Conservation (phyloP, 2,888 invertebrate genomes). For the Eupithecia pulchellata region DNA sequence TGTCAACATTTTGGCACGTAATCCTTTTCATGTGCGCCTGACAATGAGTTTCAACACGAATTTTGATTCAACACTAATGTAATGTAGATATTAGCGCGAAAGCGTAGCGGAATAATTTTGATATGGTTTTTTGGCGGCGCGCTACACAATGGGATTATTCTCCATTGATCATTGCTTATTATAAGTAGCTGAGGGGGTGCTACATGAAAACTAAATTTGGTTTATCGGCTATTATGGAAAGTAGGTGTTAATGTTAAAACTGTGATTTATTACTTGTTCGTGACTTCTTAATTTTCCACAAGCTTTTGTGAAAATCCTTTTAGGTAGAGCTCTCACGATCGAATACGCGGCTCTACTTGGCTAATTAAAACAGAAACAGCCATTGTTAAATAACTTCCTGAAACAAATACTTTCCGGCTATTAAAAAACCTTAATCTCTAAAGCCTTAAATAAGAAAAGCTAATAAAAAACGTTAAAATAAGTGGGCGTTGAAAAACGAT, state of each 20-base stretch:
- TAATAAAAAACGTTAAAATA: conserved; percentile 32
- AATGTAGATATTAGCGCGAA: conserved; percentile 83
- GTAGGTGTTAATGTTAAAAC: conserved; percentile 83
- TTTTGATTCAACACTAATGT: conserved; percentile 64
- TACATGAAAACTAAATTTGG: conserved; percentile 86
- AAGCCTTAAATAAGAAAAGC: conserved; percentile 18
- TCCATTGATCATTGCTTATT: conserved; percentile 85
- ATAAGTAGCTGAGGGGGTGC: conserved; percentile 83
- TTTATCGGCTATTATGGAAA: conserved; percentile 85
- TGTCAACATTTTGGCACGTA: conserved; percentile 79
- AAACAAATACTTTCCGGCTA: conserved; percentile 12
- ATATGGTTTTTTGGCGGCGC: conserved; percentile 82
- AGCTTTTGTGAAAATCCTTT: conserved; percentile 55
- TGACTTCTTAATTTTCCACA: conserved; percentile 74
- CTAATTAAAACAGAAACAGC: conserved; percentile 8
- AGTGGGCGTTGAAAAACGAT: conserved; percentile 40
- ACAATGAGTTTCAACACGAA: conserved; percentile 62
- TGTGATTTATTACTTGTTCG: conserved; percentile 80
- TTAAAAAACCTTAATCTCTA: conserved; percentile 3
- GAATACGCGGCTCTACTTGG: neutral
- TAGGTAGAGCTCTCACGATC: neutral
- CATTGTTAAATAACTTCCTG: conserved; percentile 12
- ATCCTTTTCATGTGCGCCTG: conserved; percentile 71
- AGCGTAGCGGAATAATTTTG: conserved; percentile 82
- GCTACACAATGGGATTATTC: conserved; percentile 84